phyloP scores from a whole-genome alignment of 2,113 vertebrate genomes.

The Psittacara wagleri region DNA sequence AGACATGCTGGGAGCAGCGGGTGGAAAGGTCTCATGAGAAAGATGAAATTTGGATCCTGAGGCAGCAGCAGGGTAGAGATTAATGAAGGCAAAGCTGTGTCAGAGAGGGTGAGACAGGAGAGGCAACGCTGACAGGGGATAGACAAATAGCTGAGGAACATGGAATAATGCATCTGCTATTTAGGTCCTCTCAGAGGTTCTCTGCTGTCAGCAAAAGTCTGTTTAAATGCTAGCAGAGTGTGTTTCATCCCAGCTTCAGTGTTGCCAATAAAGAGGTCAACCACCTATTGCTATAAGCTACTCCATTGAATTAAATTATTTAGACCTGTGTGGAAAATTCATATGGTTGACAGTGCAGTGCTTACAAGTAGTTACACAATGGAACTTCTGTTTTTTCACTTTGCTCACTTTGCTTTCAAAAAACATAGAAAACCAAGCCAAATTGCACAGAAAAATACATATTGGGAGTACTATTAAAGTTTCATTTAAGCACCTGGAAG shows the following conservation, averaged over 20 bases:
- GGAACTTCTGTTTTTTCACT: slow-evolving; percentile 32
- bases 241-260: slow-evolving; percentile 14
- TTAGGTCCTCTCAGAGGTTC: background rate
- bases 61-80: background rate
- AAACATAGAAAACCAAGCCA: background rate
- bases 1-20: background rate
- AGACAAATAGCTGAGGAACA: background rate
- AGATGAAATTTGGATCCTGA: background rate
- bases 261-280: slow-evolving; percentile 12
- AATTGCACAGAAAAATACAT: background rate
- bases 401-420: slow-evolving; percentile 18
- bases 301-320: slow-evolving; percentile 1
- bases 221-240: background rate
- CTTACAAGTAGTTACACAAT: background rate
- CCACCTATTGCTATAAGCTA: background rate
- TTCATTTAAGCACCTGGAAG: background rate
- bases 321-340: slow-evolving; percentile 25
- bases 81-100: slow-evolving; percentile 4
- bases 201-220: slow-evolving; percentile 24
- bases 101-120: slow-evolving; percentile 3
- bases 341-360: background rate
- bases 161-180: background rate
- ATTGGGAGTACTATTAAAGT: background rate
- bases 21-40: background rate
- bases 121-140: background rate